Evolutionary conservation across 2,888 invertebrate genomes (phyloP).

Genomic region (Oligia latruncula): DNA sequence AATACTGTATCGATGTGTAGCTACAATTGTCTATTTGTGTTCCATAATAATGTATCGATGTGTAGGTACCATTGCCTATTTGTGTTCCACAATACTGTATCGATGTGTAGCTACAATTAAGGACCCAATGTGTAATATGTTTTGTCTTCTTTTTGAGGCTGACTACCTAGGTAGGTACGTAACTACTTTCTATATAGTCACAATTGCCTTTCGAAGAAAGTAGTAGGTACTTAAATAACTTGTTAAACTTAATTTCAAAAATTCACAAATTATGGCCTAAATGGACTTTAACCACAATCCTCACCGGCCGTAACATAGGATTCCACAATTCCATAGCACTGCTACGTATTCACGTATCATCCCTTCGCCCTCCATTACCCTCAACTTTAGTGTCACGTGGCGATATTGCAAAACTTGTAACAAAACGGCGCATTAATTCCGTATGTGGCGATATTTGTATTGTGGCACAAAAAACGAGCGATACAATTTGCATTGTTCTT

Average conservation of each 20-base stretch:
- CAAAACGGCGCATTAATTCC: constrained; percentile 52
- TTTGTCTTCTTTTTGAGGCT: neutral
- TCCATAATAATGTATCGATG: no score
- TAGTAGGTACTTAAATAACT: neutral
- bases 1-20: no score
- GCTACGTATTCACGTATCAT: constrained; percentile 25
- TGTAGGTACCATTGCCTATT: neutral
- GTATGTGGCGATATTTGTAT: constrained; percentile 52
- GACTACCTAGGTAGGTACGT: neutral
- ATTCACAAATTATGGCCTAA: neutral
- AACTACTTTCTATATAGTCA: neutral
- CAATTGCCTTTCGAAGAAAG: neutral
- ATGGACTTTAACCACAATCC: neutral
- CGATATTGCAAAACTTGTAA: constrained; percentile 49
- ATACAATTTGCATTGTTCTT: constrained; percentile 59
- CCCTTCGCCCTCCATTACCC: constrained; percentile 11
- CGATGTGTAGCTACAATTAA: neutral
- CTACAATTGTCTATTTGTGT: no score
- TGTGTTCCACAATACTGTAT: neutral
- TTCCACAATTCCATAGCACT: neutral
- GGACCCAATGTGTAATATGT: neutral
- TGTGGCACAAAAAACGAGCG: constrained; percentile 45
- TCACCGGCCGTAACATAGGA: constrained; percentile 12
- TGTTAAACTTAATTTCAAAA: neutral
- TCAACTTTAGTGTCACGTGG: constrained; percentile 30